A percentile compares a stretch with the other conserved stretches of the same genome.
phyloP scores from a whole-genome alignment of 2,888 invertebrate genomes.

The Drosophila dives region DNA sequence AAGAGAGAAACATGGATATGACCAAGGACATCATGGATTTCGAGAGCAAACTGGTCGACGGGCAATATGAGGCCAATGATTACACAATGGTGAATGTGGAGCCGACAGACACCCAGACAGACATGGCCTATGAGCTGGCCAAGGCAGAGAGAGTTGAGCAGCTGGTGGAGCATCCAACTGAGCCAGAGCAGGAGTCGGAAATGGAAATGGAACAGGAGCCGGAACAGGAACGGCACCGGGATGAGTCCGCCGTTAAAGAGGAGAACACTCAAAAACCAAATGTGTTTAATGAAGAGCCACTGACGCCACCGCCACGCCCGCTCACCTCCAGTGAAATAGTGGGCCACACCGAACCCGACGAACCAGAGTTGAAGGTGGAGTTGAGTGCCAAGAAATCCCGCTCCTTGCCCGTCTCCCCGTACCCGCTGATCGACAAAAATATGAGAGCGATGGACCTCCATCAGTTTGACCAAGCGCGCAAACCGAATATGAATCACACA shows the following conservation, averaged over 20 bases:
- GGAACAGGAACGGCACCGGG: not conserved
- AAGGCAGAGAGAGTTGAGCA: constrained; percentile 11
- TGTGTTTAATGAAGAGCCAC: constrained; percentile 40
- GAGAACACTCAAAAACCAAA: constrained; percentile 32
- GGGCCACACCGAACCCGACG: constrained; percentile 67
- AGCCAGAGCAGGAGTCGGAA: not conserved
- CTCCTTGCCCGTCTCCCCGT: constrained; percentile 82
- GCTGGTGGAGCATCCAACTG: not conserved
- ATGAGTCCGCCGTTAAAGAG: constrained; percentile 20
- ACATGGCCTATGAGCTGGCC: constrained; percentile 32
- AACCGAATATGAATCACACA: constrained; percentile 1
- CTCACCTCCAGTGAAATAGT: constrained; percentile 82
- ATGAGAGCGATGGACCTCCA: constrained; percentile 68
- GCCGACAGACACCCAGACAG: constrained; percentile 27
- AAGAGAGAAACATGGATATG: constrained; percentile 73
- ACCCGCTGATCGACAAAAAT: constrained; percentile 63
- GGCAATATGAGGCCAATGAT: constrained; percentile 61
- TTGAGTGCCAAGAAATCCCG: constrained; percentile 79
- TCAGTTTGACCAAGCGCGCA: constrained; percentile 58
- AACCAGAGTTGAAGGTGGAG: constrained; percentile 72
- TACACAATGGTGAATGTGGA: constrained; percentile 56
- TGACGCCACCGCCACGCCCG: constrained; percentile 83
- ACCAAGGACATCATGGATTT: constrained; percentile 82
- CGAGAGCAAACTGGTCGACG: constrained; percentile 69
- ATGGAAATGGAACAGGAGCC: not conserved